Percentiles rank a stretch among this genome's conserved stretches.
These are phyloP conservation scores for Eremophila alpestris DNA, from an alignment of 2,797 vertebrate genomes.

Conservation along the genomic window DNA sequence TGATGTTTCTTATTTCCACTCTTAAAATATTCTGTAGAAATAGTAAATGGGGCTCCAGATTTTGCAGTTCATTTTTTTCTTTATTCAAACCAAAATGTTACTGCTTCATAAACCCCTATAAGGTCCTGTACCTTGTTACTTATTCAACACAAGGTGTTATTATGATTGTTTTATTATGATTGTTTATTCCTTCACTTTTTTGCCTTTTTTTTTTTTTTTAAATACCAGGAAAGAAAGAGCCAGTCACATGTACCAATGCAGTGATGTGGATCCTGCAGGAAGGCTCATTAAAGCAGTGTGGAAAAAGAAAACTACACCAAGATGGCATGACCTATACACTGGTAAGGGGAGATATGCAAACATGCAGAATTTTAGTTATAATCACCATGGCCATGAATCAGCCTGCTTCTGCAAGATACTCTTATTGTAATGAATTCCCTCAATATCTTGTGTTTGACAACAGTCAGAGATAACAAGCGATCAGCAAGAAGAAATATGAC, in stretches of 20 bases:
- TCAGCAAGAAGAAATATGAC: slow-evolving; percentile 5
- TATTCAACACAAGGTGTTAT: neutral
- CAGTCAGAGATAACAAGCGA: slow-evolving; percentile 9
- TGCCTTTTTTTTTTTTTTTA: neutral
- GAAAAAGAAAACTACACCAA: neutral
- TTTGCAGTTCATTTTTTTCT: neutral
- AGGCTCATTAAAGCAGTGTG: neutral
- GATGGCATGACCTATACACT: neutral
- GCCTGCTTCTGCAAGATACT: neutral
- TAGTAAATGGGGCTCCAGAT: neutral
- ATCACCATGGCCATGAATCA: neutral
- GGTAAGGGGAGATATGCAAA: neutral
- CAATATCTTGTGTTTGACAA: slow-evolving; percentile 19
- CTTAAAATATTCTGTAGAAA: neutral
- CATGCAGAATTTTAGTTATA: neutral
- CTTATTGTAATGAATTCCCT: slow-evolving; percentile 3
- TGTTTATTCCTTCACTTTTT: neutral
- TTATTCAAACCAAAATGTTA: neutral
- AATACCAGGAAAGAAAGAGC: neutral
- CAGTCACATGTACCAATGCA: neutral
- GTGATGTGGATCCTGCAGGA: neutral
- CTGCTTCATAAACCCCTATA: neutral
- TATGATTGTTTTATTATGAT: neutral
- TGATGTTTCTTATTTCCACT: neutral
- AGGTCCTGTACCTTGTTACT: neutral